phyloP scores from a whole-genome alignment of 1,140 invertebrate genomes.

The Rhagoletis zephyria region DNA sequence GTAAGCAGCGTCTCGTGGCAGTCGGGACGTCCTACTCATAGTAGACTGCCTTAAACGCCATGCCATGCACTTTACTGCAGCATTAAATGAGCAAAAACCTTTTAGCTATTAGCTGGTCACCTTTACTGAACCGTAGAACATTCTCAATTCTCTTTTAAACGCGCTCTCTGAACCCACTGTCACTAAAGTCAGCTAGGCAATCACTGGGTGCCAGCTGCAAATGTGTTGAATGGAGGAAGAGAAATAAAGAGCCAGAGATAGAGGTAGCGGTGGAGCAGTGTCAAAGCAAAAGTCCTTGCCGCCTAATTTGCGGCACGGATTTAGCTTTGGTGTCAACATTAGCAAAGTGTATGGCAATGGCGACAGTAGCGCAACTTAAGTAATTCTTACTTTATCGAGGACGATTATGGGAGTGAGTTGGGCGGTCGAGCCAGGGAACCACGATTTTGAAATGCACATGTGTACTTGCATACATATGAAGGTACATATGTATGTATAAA shows the following conservation, averaged over 20 bases:
- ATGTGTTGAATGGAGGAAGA: not conserved
- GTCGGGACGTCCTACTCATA: not conserved
- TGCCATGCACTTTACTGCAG: constrained; percentile 4
- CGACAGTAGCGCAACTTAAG: not conserved
- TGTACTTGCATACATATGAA: not conserved
- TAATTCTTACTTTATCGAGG: not conserved
- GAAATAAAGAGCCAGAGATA: no score
- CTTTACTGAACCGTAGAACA: constrained; percentile 16
- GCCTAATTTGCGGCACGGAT: not conserved
- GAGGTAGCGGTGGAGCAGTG: not conserved
- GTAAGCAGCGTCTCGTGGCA: not conserved
- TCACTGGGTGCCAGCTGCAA: not conserved
- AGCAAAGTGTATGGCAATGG: not conserved
- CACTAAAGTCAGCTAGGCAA: not conserved
- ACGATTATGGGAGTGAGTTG: not conserved
- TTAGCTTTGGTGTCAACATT: constrained; percentile 36
- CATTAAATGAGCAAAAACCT: constrained; percentile 20
- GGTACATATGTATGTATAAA: not conserved
- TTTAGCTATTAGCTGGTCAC: constrained; percentile 38
- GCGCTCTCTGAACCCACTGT: constrained; percentile 21
- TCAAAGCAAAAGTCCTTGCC: constrained; percentile 1
- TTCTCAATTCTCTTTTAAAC: constrained; percentile 36
- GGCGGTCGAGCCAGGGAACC: not conserved
- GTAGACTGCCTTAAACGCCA: not conserved
- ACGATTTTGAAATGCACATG: not conserved